phyloP scores from a whole-genome alignment of 64 coral and sea anemone genomes.

The Anthopleura sola region DNA sequence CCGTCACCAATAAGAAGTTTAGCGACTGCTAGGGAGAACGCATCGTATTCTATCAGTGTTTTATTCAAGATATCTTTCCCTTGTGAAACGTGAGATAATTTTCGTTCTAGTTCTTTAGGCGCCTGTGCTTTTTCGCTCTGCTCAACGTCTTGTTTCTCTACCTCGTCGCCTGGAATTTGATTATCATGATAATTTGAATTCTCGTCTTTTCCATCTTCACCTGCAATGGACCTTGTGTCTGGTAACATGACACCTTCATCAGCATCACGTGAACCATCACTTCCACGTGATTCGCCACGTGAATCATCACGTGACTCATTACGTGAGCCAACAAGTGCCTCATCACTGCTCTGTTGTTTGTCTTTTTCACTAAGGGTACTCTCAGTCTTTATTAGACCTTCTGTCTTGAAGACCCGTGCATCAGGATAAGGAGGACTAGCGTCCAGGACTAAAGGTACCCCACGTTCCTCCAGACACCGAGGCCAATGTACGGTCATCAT shows the following conservation, averaged over 20 bases:
- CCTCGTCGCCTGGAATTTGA: background rate
- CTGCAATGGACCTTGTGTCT: background rate
- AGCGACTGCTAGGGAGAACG: slow-evolving; percentile 63
- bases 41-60: slow-evolving; percentile 73
- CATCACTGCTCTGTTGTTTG: background rate
- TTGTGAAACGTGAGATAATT: slow-evolving; percentile 10
- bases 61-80: slow-evolving; percentile 24
- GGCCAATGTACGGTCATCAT: slow-evolving; percentile 95
- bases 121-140: slow-evolving; percentile 22
- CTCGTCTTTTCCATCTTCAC: slow-evolving; percentile 34
- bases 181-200: background rate
- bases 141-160: slow-evolving; percentile 48
- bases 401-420: slow-evolving; percentile 42
- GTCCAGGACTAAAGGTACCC: slow-evolving; percentile 64
- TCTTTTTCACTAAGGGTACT: slow-evolving; percentile 2
- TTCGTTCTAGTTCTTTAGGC: background rate
- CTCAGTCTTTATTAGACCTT: slow-evolving; percentile 17
- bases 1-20: slow-evolving; percentile 83
- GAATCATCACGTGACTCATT: background rate
- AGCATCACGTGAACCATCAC: background rate
- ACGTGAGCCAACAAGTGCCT: background rate
- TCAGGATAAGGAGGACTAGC: slow-evolving; percentile 36
- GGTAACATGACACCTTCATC: background rate
- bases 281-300: background rate
- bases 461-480: slow-evolving; percentile 86